These are phyloP conservation scores for Goniozus legneri DNA, from an alignment of 1,140 invertebrate genomes.

Conservation along the genomic window DNA sequence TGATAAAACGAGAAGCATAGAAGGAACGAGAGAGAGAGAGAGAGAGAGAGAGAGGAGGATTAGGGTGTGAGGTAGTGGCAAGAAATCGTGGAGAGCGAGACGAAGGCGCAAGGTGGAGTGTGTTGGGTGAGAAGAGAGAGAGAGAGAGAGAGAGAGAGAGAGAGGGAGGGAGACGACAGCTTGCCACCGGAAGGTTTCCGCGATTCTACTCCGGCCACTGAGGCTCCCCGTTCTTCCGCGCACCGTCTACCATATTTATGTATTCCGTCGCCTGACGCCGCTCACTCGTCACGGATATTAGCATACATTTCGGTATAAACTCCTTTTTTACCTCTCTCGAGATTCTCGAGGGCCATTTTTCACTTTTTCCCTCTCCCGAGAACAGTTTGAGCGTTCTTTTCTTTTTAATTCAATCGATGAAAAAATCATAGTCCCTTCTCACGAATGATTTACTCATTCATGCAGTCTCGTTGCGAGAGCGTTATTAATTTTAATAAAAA, in stretches of 20 bases:
- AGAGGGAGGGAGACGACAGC: slow-evolving; percentile 16
- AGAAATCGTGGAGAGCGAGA: not conserved
- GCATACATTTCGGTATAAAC: slow-evolving; percentile 20
- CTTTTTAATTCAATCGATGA: no score
- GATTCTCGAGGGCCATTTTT: not conserved
- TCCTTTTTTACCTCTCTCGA: not conserved
- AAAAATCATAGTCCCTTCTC: no score
- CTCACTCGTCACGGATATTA: slow-evolving; percentile 30
- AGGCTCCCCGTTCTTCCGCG: not conserved
- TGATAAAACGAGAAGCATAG: not conserved
- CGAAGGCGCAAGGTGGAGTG: no score
- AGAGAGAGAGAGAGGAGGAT: not conserved
- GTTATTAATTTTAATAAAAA: no score
- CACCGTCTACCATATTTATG: slow-evolving; percentile 9
- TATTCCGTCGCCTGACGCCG: slow-evolving; percentile 24
- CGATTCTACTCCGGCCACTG: no score
- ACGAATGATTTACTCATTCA: no score
- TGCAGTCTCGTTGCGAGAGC: no score
- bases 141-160: slow-evolving; percentile 14
- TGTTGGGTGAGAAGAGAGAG: no score
- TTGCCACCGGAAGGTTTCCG: no score
- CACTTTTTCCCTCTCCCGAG: slow-evolving; percentile 7
- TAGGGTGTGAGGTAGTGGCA: not conserved
- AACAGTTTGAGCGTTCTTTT: not conserved
- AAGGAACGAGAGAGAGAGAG: not conserved